Conservation (phyloP, 1,140 invertebrate genomes). For the Anthonomus grandis region DNA sequence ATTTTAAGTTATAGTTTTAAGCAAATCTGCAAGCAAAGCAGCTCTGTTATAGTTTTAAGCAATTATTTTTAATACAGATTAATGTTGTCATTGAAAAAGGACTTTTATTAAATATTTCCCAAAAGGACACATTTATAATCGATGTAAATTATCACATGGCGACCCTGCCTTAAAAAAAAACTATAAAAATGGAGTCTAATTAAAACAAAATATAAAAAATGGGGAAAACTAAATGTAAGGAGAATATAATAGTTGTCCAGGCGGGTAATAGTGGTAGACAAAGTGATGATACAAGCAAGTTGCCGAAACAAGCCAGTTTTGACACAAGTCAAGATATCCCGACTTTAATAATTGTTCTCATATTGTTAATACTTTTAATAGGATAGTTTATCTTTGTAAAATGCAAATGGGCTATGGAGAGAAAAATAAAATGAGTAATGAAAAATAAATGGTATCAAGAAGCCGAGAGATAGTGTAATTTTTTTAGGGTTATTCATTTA, state of each 20-base stretch:
- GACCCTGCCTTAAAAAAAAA: conserved; percentile 4
- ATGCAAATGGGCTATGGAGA: conserved; percentile 3
- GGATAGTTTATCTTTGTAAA: not conserved
- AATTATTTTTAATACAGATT: no score
- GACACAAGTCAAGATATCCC: not conserved
- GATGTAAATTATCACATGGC: conserved; percentile 14
- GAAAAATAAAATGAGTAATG: not conserved
- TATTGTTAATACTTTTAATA: not conserved
- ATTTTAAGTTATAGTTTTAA: no score
- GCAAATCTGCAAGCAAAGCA: no score
- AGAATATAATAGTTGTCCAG: conserved; percentile 14
- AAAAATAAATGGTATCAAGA: no score
- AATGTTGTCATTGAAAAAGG: no score
- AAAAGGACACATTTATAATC: no score
- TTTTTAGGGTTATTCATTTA: not conserved
- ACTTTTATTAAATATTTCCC: no score
- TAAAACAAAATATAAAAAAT: no score
- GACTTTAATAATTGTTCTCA: not conserved
- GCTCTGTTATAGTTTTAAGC: no score
- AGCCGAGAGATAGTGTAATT: not conserved
- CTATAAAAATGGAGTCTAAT: not conserved
- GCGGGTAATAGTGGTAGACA: conserved; percentile 16
- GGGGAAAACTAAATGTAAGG: conserved; percentile 2
- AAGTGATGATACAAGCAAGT: not conserved
- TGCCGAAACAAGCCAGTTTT: no score